phyloP scores from a whole-genome alignment of 2,113 vertebrate genomes.

The Nycticryphes semicollaris region DNA sequence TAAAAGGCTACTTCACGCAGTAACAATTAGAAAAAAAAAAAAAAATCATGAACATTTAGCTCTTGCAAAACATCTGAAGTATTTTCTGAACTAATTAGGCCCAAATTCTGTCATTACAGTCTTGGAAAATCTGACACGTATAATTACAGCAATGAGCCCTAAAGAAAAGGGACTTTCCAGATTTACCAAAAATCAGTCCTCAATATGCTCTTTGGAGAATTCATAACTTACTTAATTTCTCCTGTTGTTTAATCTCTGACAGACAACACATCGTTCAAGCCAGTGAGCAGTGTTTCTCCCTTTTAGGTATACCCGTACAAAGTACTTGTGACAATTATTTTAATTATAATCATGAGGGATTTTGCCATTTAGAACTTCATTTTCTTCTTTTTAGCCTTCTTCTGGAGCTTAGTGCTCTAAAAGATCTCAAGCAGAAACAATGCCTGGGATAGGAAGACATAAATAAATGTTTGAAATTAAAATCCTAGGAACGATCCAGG shows the following conservation, averaged over 20 bases:
- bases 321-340: background rate
- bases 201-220: background rate
- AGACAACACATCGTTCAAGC: background rate
- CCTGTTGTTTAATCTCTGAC: background rate
- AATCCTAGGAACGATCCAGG: background rate
- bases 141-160: background rate
- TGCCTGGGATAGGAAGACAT: background rate
- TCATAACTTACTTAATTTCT: background rate
- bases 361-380: background rate
- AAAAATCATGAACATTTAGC: fast-evolving
- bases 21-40: background rate
- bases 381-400: background rate
- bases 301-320: background rate
- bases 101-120: background rate
- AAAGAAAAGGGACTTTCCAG: background rate
- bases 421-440: background rate
- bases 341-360: background rate
- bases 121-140: background rate
- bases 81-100: background rate
- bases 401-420: background rate
- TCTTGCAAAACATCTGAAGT: background rate
- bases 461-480: background rate
- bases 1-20: background rate
- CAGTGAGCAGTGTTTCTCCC: background rate
- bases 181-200: background rate